A percentile compares a stretch with the other conserved stretches of the same genome.
These are phyloP conservation scores for Crocodylus rhombifer DNA, from an alignment of 2,797 vertebrate genomes.

Conservation along the genomic window DNA sequence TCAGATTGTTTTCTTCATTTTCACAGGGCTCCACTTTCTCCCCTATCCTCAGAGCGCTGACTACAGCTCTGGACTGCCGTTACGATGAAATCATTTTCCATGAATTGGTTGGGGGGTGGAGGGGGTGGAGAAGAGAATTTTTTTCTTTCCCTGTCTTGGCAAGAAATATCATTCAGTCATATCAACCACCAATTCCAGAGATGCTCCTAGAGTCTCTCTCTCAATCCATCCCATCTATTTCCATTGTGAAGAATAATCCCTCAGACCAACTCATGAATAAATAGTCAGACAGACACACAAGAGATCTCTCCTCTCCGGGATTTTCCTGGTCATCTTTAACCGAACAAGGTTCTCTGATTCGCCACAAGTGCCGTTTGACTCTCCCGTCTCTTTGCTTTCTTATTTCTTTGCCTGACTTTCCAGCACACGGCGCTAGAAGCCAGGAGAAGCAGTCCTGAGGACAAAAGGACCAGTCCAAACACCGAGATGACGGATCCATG, in stretches of 20 bases:
- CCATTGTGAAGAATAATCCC: slow-evolving; percentile 61
- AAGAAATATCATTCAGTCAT: slow-evolving; percentile 45
- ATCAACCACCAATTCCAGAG: slow-evolving; percentile 27
- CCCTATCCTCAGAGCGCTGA: background rate
- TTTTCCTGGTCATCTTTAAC: slow-evolving; percentile 70
- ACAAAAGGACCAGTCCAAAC: slow-evolving; percentile 90
- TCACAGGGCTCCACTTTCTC: slow-evolving; percentile 45
- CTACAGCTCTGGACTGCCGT: background rate
- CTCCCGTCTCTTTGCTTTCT: slow-evolving; percentile 87
- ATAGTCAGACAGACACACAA: slow-evolving; percentile 44
- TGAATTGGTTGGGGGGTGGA: background rate
- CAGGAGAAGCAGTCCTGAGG: slow-evolving; percentile 86
- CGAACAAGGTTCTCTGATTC: slow-evolving; percentile 88
- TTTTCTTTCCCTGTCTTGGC: slow-evolving; percentile 38
- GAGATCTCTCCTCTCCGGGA: slow-evolving; percentile 3
- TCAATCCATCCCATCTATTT: slow-evolving; percentile 13
- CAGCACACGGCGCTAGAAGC: slow-evolving; percentile 88
- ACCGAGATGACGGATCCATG: slow-evolving; percentile 93
- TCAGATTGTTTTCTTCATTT: slow-evolving; percentile 36
- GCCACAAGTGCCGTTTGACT: slow-evolving; percentile 90
- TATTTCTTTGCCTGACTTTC: slow-evolving; percentile 86
- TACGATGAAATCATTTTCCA: background rate
- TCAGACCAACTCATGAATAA: slow-evolving; percentile 49
- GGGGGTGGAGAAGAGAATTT: slow-evolving; percentile 11
- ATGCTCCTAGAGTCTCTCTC: slow-evolving; percentile 26